Percentiles rank a stretch among this genome's conserved stretches.
Conservation (phyloP, 2,113 vertebrate genomes). For the Pelusios castaneus region DNA sequence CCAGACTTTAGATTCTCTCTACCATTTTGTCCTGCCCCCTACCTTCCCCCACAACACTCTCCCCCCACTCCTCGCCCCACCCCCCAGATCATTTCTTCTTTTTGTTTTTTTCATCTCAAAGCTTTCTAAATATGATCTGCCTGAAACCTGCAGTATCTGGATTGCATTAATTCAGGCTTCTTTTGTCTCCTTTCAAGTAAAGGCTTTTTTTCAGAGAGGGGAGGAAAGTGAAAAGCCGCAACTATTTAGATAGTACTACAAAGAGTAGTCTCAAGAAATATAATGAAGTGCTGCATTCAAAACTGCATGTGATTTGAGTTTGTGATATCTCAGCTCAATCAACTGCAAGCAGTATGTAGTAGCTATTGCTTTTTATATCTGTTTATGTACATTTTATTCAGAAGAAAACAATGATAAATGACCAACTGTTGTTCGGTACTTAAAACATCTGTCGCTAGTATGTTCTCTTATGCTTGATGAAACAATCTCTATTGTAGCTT, state of each 20-base stretch:
- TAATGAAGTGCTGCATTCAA: neutral
- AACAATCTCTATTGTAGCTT: neutral
- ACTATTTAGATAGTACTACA: neutral
- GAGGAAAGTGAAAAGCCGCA: neutral
- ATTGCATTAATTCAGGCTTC: neutral
- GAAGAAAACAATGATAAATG: neutral
- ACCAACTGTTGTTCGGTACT: neutral
- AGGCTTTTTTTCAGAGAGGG: neutral
- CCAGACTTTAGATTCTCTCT: neutral
- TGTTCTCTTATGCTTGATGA: neutral
- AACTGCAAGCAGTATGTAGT: neutral
- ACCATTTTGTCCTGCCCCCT: neutral
- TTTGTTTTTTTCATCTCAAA: neutral
- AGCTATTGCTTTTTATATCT: neutral
- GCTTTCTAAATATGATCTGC: neutral
- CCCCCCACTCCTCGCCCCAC: too few relatives aligned
- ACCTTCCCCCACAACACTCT: neutral
- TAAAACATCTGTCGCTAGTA: neutral
- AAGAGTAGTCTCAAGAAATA: neutral
- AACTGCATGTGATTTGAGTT: neutral
- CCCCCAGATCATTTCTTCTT: neutral
- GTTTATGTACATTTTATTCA: neutral
- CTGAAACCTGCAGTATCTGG: neutral
- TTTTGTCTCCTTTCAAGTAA: neutral
- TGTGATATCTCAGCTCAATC: neutral